Percentiles rank a stretch among this genome's conserved stretches.
These are phyloP conservation scores for Cavia porcellus DNA, from an alignment of 2,113 vertebrate species.

Conservation along the genomic window DNA sequence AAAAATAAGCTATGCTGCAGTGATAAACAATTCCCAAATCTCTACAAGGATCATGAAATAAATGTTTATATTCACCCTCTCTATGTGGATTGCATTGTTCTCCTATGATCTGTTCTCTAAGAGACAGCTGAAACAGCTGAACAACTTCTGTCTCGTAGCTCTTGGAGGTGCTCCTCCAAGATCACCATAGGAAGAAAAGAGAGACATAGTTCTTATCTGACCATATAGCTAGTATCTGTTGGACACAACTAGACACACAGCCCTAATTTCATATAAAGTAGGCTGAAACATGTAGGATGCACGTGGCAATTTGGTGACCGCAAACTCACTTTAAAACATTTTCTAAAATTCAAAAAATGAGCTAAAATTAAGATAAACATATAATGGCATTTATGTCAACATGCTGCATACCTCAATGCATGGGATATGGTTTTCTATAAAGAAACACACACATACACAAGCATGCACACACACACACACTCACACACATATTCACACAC, in stretches of 20 bases:
- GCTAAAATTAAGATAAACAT: conserved; percentile 23
- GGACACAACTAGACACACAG: background rate
- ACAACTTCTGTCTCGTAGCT: background rate
- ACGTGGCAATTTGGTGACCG: background rate
- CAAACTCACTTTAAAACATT: background rate
- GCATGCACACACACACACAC: background rate
- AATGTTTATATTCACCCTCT: background rate
- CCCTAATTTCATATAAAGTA: background rate
- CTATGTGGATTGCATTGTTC: background rate
- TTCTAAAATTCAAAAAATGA: conserved; percentile 22
- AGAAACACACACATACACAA: background rate
- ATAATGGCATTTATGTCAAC: background rate
- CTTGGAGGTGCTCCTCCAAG: background rate
- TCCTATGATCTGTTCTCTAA: background rate
- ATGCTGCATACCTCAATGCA: background rate
- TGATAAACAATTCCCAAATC: background rate
- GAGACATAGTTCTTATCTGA: background rate
- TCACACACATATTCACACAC: background rate
- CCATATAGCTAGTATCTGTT: background rate
- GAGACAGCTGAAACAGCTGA: background rate
- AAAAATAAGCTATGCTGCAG: background rate
- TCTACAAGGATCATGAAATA: background rate
- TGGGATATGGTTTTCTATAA: background rate
- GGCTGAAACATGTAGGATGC: background rate
- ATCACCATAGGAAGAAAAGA: background rate